Conservation (phyloP, 2,797 vertebrate species). For the Gouania willdenowi region DNA sequence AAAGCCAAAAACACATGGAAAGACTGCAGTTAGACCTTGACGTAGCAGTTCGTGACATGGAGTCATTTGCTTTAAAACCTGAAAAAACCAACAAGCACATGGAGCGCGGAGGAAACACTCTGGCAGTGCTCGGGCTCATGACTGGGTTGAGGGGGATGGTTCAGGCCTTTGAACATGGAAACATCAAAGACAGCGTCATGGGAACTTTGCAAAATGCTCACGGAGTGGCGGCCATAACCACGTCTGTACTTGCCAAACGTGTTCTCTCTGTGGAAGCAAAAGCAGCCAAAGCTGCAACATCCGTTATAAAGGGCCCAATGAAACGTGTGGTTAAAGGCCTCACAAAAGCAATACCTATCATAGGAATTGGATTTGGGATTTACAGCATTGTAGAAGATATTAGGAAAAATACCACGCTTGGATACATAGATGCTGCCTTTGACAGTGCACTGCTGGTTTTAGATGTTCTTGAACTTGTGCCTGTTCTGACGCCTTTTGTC, state of each 20-base stretch:
- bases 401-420: background rate
- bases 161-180: slow-evolving; percentile 34
- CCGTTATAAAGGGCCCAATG: slow-evolving; percentile 4
- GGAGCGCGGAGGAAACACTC: slow-evolving; percentile 15
- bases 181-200: slow-evolving; percentile 8
- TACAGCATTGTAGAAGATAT: slow-evolving; percentile 17
- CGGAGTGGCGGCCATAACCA: slow-evolving; percentile 21
- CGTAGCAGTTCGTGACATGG: slow-evolving; percentile 2
- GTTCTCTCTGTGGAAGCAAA: slow-evolving; percentile 2
- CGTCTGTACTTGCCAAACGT: slow-evolving; percentile 24
- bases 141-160: slow-evolving; percentile 31
- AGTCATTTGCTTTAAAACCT: background rate
- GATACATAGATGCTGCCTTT: slow-evolving; percentile 9
- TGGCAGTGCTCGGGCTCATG: slow-evolving; percentile 22
- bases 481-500: slow-evolving; percentile 19
- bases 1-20: slow-evolving; percentile 18
- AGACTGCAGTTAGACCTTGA: slow-evolving; percentile 12
- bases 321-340: background rate
- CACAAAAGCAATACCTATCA: slow-evolving; percentile 16
- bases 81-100: slow-evolving; percentile 2
- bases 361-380: slow-evolving; percentile 41
- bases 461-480: slow-evolving; percentile 21
- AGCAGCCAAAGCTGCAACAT: background rate
- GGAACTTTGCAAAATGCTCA: slow-evolving; percentile 27
- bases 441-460: accelerated